These are phyloP conservation scores for Capreolus pygargus DNA, from an alignment of 2,113 vertebrate species.

Conservation along the genomic window DNA sequence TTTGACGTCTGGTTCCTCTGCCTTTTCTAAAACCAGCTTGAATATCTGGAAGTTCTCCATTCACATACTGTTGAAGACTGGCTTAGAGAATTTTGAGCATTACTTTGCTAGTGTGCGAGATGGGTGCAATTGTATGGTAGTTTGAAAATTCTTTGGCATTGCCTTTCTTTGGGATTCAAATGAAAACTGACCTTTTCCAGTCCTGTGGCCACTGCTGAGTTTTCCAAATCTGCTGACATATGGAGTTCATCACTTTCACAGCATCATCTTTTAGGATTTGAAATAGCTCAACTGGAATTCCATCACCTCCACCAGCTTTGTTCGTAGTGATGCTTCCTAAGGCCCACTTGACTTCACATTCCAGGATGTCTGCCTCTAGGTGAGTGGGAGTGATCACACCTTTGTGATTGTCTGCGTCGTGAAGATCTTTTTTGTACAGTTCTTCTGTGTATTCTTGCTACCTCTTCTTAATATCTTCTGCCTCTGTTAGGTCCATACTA, in stretches of 20 bases:
- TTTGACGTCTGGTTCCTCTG: background rate
- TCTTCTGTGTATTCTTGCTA: background rate
- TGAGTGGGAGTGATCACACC: background rate
- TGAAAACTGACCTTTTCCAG: background rate
- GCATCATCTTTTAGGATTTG: background rate
- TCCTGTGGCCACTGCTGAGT: background rate
- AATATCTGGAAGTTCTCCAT: background rate
- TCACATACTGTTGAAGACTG: background rate
- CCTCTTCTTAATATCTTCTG: background rate
- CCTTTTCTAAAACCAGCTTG: background rate
- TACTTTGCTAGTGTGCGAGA: background rate
- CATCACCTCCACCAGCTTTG: background rate
- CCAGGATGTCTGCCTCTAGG: background rate
- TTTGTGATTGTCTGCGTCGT: background rate
- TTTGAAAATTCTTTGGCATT: background rate
- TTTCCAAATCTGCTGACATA: background rate
- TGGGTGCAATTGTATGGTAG: background rate
- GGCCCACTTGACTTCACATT: background rate
- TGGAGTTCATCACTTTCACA: background rate
- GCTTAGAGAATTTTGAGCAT: background rate
- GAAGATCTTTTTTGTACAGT: background rate
- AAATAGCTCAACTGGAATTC: background rate
- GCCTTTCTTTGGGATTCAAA: background rate
- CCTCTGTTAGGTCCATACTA: background rate
- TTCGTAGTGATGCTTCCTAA: background rate